phyloP scores from a whole-genome alignment of 2,797 vertebrate genomes.

The Cetoscarus ocellatus region DNA sequence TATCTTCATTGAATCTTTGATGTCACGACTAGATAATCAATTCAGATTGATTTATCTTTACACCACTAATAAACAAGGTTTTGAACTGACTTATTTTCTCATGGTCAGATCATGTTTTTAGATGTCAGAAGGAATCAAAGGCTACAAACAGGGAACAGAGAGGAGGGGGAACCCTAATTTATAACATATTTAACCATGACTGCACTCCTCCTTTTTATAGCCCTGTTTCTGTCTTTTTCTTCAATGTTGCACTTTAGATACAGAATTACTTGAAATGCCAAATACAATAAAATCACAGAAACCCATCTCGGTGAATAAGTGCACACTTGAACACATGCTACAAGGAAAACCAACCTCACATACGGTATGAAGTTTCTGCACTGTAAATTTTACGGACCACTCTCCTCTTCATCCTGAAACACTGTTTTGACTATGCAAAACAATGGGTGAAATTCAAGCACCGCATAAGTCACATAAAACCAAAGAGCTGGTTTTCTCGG shows the following conservation, averaged over 20 bases:
- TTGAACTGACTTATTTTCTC: no score
- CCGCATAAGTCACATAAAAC: conserved; percentile 74
- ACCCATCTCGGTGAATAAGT: conserved; percentile 23
- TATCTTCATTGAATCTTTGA: no score
- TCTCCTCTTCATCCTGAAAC: conserved; percentile 65
- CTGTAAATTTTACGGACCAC: conserved; percentile 66
- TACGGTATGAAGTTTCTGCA: conserved; percentile 66
- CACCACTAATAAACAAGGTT: no score
- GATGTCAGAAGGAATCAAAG: background rate
- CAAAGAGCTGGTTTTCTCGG: conserved; percentile 67
- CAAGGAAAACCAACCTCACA: conserved; percentile 45
- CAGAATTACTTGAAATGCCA: conserved; percentile 53
- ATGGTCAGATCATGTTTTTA: background rate
- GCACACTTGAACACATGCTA: conserved; percentile 46
- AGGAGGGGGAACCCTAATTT: conserved; percentile 20
- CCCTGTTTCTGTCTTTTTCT: conserved; percentile 27
- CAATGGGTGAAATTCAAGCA: conserved; percentile 77
- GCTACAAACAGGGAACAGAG: background rate
- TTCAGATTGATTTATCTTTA: no score
- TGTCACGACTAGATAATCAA: no score
- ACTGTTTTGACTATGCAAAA: conserved; percentile 77
- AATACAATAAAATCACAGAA: conserved; percentile 51
- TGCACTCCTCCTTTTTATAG: background rate
- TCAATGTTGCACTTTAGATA: conserved; percentile 36
- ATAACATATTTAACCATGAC: conserved; percentile 25